Evolutionary conservation across 2,888 invertebrate species (phyloP).

Genomic region (Pristionchus maxplancki): DNA sequence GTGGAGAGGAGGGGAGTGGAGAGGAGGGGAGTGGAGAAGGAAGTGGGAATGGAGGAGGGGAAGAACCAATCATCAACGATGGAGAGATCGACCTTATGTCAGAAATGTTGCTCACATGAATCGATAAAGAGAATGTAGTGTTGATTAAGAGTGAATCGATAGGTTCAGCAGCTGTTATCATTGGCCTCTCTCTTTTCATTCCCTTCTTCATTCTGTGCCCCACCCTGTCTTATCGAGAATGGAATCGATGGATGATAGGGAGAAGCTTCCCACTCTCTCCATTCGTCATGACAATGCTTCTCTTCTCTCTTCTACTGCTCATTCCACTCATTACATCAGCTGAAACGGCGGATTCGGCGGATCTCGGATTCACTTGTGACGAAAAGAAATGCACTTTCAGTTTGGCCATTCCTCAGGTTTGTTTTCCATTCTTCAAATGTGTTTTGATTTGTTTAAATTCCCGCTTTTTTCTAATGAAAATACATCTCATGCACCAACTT

Average conservation of each 20-base stretch:
- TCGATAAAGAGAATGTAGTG: background rate
- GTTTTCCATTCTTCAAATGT: background rate
- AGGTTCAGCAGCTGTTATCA: slow-evolving; percentile 39
- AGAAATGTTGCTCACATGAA: background rate
- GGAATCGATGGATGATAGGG: slow-evolving; percentile 25
- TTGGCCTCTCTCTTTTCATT: background rate
- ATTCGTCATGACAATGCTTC: slow-evolving; percentile 20
- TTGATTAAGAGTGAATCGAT: background rate
- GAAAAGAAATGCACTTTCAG: background rate
- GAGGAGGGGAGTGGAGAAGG: background rate
- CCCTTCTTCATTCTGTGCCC: background rate
- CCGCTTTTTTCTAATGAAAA: background rate
- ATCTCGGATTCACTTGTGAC: slow-evolving; percentile 37
- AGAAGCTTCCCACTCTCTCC: slow-evolving; percentile 29
- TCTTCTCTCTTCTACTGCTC: slow-evolving; percentile 27
- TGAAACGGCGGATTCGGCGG: background rate
- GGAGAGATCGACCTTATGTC: background rate
- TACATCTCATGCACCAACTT: background rate
- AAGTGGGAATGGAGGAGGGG: background rate
- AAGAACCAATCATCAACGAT: background rate
- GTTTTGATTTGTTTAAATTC: background rate
- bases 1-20: slow-evolving; percentile 27
- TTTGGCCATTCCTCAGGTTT: background rate
- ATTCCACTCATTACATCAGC: background rate
- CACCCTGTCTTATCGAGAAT: slow-evolving; percentile 34